A percentile compares a stretch with the other conserved stretches of the same genome.
phyloP scores from a whole-genome alignment of 2,888 invertebrate species.

The Odontocolon sp. region DNA sequence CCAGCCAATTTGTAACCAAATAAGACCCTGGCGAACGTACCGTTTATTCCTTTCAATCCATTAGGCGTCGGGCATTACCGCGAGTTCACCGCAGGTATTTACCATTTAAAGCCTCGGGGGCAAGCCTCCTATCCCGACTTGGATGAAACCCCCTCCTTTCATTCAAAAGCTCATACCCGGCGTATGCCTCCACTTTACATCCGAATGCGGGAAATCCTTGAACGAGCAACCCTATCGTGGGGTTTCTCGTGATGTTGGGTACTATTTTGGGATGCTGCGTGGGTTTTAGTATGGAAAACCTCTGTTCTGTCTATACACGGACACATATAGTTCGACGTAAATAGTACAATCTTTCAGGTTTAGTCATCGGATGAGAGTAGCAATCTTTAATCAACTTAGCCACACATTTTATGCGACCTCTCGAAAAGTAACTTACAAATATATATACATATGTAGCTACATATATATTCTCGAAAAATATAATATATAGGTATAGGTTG shows the following conservation, averaged over 20 bases:
- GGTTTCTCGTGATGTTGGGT: no score
- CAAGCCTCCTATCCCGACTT: background rate
- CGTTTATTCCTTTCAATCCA: constrained; percentile 72
- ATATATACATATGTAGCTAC: no score
- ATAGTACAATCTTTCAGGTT: background rate
- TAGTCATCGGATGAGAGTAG: background rate
- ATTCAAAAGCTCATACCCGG: background rate
- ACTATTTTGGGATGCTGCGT: background rate
- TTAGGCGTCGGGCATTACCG: constrained; percentile 67
- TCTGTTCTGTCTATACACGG: background rate
- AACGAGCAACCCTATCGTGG: background rate
- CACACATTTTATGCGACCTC: background rate
- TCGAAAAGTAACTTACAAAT: no score
- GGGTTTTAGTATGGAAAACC: background rate
- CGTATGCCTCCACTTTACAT: constrained; percentile 50
- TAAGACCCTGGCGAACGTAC: constrained; percentile 62
- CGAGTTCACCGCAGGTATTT: constrained; percentile 65
- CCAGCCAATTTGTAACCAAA: constrained; percentile 73
- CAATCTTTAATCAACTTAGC: constrained; percentile 38
- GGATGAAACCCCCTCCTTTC: background rate
- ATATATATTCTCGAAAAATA: background rate
- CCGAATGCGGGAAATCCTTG: constrained; percentile 40
- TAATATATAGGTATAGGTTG: constrained; percentile 6
- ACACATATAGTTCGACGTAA: background rate
- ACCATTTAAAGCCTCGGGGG: constrained; percentile 62